These are phyloP conservation scores for Amblyopsis rosae DNA, from an alignment of 2,113 vertebrate species.

Conservation along the genomic window DNA sequence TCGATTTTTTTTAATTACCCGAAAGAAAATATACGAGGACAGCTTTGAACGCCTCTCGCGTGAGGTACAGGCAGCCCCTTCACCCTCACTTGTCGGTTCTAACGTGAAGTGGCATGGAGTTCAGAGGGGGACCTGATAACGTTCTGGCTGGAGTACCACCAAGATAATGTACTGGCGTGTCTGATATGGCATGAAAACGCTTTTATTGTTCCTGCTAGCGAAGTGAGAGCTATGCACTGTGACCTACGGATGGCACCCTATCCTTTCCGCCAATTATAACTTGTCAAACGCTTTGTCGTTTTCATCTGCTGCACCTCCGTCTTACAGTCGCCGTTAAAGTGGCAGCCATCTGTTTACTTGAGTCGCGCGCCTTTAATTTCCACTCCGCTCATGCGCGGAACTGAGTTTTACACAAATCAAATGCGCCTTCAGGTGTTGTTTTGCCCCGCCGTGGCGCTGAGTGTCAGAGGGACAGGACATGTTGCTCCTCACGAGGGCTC, in stretches of 20 bases:
- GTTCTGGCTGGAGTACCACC: not conserved
- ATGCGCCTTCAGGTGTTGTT: slow-evolving; percentile 67
- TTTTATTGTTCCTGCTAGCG: not conserved
- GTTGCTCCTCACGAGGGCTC: slow-evolving; percentile 67
- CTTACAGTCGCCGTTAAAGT: slow-evolving; percentile 32
- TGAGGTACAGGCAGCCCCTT: not conserved
- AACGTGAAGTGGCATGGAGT: not conserved
- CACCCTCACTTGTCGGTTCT: not conserved
- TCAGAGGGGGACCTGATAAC: not conserved
- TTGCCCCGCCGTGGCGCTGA: slow-evolving; percentile 18
- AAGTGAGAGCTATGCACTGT: slow-evolving; percentile 1
- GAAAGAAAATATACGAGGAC: not conserved
- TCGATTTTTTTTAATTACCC: not conserved
- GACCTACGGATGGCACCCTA: slow-evolving; percentile 28
- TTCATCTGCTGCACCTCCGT: slow-evolving; percentile 17
- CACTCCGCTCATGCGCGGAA: slow-evolving; percentile 65
- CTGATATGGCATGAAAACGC: not conserved
- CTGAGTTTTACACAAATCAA: slow-evolving; percentile 71
- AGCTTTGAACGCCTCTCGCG: not conserved
- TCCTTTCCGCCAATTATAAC: slow-evolving; percentile 54
- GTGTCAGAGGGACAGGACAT: slow-evolving; percentile 17
- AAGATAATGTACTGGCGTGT: not conserved
- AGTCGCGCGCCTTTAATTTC: slow-evolving; percentile 52
- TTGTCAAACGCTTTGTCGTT: slow-evolving; percentile 4
- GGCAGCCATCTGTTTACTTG: slow-evolving; percentile 57